phyloP scores from a whole-genome alignment of 2,113 vertebrate genomes.

The Drymodes brunneopygia region DNA sequence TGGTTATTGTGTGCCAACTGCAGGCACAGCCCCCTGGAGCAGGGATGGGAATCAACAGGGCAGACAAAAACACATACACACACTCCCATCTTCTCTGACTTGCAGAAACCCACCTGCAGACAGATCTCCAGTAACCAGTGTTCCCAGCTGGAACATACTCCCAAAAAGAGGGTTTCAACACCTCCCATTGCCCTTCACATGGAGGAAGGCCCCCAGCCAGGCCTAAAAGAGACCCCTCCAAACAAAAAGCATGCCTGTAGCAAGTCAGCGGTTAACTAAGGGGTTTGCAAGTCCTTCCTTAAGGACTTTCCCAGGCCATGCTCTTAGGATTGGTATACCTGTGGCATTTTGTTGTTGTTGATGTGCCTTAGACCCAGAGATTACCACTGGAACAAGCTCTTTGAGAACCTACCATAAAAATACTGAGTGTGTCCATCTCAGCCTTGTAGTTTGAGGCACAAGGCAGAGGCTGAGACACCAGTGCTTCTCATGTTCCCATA shows the following conservation, averaged over 20 bases:
- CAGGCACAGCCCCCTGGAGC: neutral
- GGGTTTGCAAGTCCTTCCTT: neutral
- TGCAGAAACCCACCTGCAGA: neutral
- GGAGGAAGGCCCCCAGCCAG: neutral
- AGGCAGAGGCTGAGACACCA: neutral
- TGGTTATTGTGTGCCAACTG: neutral
- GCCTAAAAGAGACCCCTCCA: neutral
- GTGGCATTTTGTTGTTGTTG: neutral
- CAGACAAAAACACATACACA: neutral
- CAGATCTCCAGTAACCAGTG: neutral
- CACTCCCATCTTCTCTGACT: neutral
- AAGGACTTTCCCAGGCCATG: neutral
- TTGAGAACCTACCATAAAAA: neutral
- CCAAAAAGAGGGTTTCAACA: neutral
- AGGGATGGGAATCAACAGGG: neutral
- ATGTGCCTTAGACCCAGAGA: neutral
- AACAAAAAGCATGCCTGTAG: neutral
- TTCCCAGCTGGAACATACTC: neutral
- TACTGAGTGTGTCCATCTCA: neutral
- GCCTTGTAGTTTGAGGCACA: neutral
- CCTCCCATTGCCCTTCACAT: neutral
- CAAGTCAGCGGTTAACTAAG: neutral
- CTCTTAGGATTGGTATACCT: neutral
- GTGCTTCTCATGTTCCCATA: fast-evolving
- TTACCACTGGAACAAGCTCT: neutral